Evolutionary conservation across 1,140 invertebrate species (phyloP).

Genomic region (Bombus affinis): DNA sequence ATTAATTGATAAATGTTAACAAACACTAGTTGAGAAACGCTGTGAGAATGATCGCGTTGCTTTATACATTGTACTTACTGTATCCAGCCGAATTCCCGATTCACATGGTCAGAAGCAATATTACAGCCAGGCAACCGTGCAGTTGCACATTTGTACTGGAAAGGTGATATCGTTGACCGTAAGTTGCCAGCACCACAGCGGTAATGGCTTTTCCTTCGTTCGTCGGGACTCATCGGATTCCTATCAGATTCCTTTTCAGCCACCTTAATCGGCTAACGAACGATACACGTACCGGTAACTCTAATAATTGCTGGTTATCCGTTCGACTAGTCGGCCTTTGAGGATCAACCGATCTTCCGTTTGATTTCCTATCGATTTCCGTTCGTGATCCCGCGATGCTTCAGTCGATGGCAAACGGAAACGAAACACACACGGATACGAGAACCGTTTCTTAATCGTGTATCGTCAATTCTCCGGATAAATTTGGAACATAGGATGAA

Average conservation of each 20-base stretch:
- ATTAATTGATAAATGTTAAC: not conserved
- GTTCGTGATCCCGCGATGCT: slow-evolving; percentile 4
- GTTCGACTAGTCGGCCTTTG: slow-evolving; percentile 54
- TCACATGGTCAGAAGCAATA: not conserved
- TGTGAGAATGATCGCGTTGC: not conserved
- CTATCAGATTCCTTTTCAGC: slow-evolving; percentile 75
- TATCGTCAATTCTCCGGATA: not conserved
- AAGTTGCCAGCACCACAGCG: slow-evolving; percentile 32
- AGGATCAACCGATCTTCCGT: slow-evolving; percentile 50
- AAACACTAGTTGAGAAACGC: not conserved
- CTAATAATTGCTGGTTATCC: slow-evolving; percentile 78
- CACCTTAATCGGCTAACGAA: slow-evolving; percentile 74
- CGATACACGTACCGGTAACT: slow-evolving; percentile 72
- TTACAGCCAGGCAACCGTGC: slow-evolving; percentile 13
- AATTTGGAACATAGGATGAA: not conserved
- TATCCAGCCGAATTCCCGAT: not conserved
- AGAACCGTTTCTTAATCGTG: not conserved
- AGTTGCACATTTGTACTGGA: slow-evolving; percentile 12
- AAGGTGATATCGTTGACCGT: not conserved
- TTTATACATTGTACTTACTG: not conserved
- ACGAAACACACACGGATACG: not conserved
- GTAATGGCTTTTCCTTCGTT: slow-evolving; percentile 69
- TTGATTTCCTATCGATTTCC: slow-evolving; percentile 4
- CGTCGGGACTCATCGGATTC: slow-evolving; percentile 66
- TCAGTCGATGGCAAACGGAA: not conserved